Conservation (phyloP, 2,888 invertebrate genomes). For the Melitaea athalia region DNA sequence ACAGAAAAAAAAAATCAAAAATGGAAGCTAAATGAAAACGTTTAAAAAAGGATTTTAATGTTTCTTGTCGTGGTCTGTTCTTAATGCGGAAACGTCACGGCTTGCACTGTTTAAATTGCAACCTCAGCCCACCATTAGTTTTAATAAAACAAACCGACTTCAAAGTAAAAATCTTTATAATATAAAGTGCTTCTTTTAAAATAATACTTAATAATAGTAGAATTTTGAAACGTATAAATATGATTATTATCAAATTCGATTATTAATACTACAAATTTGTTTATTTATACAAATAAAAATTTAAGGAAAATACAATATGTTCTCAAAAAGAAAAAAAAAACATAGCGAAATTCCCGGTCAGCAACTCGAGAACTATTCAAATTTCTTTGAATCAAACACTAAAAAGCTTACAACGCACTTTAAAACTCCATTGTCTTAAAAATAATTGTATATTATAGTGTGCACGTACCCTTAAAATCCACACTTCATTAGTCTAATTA, state of each 20-base stretch:
- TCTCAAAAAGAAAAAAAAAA: too few relatives aligned
- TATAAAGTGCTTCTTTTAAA: not conserved
- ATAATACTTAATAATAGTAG: too few relatives aligned
- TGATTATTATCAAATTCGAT: too few relatives aligned
- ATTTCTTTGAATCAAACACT: too few relatives aligned
- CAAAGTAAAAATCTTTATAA: not conserved
- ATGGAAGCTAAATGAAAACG: not conserved
- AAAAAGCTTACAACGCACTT: too few relatives aligned
- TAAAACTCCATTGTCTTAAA: too few relatives aligned
- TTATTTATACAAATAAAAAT: too few relatives aligned
- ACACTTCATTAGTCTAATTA: constrained; percentile 10
- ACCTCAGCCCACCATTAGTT: constrained; percentile 22
- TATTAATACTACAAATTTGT: too few relatives aligned
- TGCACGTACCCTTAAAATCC: constrained; percentile 2
- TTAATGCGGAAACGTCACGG: constrained; percentile 4
- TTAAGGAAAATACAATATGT: too few relatives aligned
- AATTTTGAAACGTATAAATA: too few relatives aligned
- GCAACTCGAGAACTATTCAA: too few relatives aligned
- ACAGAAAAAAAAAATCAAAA: not conserved
- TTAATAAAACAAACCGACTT: constrained; percentile 14
- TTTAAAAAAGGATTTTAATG: not conserved
- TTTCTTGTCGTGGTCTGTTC: not conserved
- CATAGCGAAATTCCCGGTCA: too few relatives aligned
- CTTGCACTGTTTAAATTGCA: constrained; percentile 16
- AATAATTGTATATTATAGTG: not conserved